Evolutionary conservation across 1,140 invertebrate genomes (phyloP).

Genomic region (Diprion similis): DNA sequence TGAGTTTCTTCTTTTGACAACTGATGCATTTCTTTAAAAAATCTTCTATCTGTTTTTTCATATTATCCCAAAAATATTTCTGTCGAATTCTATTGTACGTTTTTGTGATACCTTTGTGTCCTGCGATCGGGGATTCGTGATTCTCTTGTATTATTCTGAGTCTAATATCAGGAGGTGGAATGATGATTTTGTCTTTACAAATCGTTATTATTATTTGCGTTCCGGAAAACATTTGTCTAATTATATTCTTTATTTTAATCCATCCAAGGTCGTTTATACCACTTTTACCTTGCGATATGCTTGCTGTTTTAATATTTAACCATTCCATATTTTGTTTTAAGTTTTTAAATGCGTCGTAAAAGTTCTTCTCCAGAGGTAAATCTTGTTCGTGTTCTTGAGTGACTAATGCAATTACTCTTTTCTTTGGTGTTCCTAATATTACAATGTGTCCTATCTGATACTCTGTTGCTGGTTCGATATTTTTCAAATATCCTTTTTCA

Average conservation of each 20-base stretch:
- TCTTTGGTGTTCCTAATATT: too few relatives aligned
- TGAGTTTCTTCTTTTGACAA: slow-evolving; percentile 30
- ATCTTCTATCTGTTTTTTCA: slow-evolving; percentile 22
- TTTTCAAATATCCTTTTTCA: too few relatives aligned
- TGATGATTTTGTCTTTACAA: slow-evolving; percentile 16
- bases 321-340: not conserved
- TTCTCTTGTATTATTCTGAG: not conserved
- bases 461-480: too few relatives aligned
- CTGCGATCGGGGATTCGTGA: slow-evolving; percentile 18
- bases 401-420: not conserved
- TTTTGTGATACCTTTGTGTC: slow-evolving; percentile 33
- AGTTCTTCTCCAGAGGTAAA: not conserved
- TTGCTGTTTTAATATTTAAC: not conserved
- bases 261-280: not conserved
- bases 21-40: slow-evolving; percentile 23
- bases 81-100: slow-evolving; percentile 19
- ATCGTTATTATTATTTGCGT: slow-evolving; percentile 22
- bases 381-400: slow-evolving; percentile 8
- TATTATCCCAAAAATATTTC: slow-evolving; percentile 23
- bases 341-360: not conserved
- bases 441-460: too few relatives aligned
- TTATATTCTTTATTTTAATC: slow-evolving; percentile 10
- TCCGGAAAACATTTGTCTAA: not conserved
- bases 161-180: slow-evolving; percentile 11
- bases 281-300: slow-evolving; percentile 9